Base-by-base conservation (phyloP, 2,888 invertebrate genomes). In the Meghimatium bilineatum region DNA sequence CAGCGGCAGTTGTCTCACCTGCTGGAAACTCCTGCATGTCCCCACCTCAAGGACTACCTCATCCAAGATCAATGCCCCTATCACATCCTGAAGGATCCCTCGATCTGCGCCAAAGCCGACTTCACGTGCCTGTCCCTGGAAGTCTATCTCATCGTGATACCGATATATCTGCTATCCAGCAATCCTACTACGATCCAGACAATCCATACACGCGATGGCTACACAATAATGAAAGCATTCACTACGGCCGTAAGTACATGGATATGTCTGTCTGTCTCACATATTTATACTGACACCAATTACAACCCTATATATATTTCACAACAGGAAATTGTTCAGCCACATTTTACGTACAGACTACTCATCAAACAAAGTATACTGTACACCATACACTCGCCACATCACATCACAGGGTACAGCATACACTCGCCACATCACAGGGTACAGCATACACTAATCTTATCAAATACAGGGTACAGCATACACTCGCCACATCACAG, bases 131-230 rank as follows among this genome's bases (percentile, higher is more conserved):
- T 14, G 72, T 78, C 10, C 72, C 78, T 17, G 36, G 32, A 17
- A 74, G 82, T 79, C 67, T 78, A 38, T 17, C 74, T 20, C 56
- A 82, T 60, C 76, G 83, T 14, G 80, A 76, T 14, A 34, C 44
- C 26, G 84, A 87, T 32, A 88, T 89, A 36, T 82, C 87, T 8
- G 77, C 88, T 17, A 87, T 89, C 36, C 87, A 81, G 34, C 88
- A 88, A 29, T 87, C 84, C 63, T 91, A 90, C 86, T 91, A 91
- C 86, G 88, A 87, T 82, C 86, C 89, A 90, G 94, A 82, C 91
- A 95, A 95, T 93, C 92, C 94, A 87, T 87, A 96, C 96, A 91
- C 93, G 66, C 87, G 93, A 72, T 93, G 93, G 93, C 88, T 93
- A 67, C 92, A 92, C 75, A 91, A 89, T 67, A 92, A 92, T 80